Evolutionary conservation across 2,888 invertebrate genomes (phyloP).

Genomic region (Branchellion lobata): DNA sequence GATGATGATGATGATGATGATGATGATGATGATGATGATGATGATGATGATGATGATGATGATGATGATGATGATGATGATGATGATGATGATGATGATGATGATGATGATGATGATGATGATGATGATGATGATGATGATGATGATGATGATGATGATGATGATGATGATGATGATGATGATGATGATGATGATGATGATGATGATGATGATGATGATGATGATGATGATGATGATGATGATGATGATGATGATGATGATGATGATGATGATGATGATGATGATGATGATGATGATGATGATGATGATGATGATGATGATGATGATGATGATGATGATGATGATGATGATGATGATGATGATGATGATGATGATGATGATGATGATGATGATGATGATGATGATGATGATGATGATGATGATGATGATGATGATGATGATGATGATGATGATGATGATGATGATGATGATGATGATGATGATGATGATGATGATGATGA

Average conservation of each 20-base stretch:
- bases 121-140: constrained; percentile 17
- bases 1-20: not conserved
- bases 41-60: not conserved
- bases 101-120: not conserved
- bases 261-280: constrained; percentile 11
- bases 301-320: constrained; percentile 10
- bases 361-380: constrained; percentile 17
- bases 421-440: not conserved
- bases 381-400: not conserved
- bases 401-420: constrained; percentile 14
- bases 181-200: not conserved
- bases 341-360: not conserved
- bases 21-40: constrained; percentile 11
- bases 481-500: not conserved
- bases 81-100: constrained; percentile 2
- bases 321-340: constrained; percentile 2
- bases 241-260: not conserved
- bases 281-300: not conserved
- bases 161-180: constrained; percentile 14
- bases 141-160: not conserved
- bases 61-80: constrained; percentile 10
- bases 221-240: constrained; percentile 4
- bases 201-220: constrained; percentile 7
- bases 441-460: constrained; percentile 7
- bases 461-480: constrained; percentile 4